Evolutionary conservation across 2,888 invertebrate species (phyloP).

Genomic region (Andrena marginata): DNA sequence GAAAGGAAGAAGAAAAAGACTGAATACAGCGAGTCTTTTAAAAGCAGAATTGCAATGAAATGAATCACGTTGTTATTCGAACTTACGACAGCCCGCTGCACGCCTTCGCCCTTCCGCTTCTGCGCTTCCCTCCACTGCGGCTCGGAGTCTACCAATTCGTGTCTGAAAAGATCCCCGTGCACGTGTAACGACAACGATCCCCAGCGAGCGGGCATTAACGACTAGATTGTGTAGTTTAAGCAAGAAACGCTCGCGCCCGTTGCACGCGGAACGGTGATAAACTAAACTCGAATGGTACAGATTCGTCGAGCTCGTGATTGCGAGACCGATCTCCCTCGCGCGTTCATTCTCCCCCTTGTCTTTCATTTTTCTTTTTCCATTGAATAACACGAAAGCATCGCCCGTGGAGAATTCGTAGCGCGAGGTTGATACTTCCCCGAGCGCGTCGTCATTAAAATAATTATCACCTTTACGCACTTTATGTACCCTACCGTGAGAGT

Average conservation of each 20-base stretch:
- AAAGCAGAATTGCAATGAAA: neutral
- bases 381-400: slow-evolving; percentile 32
- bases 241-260: neutral
- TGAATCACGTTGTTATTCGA: slow-evolving; percentile 29
- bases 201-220: slow-evolving; percentile 3
- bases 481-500: slow-evolving; percentile 67
- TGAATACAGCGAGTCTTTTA: neutral
- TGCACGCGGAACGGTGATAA: slow-evolving; percentile 2
- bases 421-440: slow-evolving; percentile 46
- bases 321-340: neutral
- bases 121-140: slow-evolving; percentile 96
- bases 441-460: slow-evolving; percentile 69
- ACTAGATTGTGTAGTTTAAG: slow-evolving; percentile 25
- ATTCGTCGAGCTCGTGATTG: slow-evolving; percentile 19
- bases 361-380: slow-evolving; percentile 22
- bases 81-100: slow-evolving; percentile 84
- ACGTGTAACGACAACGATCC: slow-evolving; percentile 8
- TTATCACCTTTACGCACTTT: slow-evolving; percentile 64
- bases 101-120: slow-evolving; percentile 89
- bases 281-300: slow-evolving; percentile 20
- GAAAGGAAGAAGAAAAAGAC: neutral
- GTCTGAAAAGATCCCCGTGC: slow-evolving; percentile 75
- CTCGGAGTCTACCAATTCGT: slow-evolving; percentile 94
- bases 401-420: slow-evolving; percentile 30
- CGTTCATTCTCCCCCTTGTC: slow-evolving; percentile 20